Base-by-base conservation (phyloP, 30 jellyfish, hydroid and myxozoan species). In the Pelagia noctiluca region DNA sequence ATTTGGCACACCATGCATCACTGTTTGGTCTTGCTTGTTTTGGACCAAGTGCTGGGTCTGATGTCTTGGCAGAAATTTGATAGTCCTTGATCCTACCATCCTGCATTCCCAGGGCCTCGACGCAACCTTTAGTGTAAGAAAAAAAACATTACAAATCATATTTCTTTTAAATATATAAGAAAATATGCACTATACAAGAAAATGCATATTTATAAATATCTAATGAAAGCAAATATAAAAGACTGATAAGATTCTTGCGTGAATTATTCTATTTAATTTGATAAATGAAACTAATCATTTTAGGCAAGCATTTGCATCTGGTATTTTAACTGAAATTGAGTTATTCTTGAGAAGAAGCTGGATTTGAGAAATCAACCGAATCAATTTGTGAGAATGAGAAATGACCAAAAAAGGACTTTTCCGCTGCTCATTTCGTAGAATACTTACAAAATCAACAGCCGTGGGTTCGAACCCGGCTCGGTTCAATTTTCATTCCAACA, bases 1-100 rank as follows among this genome's bases (percentile, higher is more conserved):
- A 73, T 19, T 28, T 70, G 7, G 96, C 82, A 35, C 96, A 86
- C 96, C 96, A 86, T 1, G 84, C 96, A 61, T 86, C 96, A 0
- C 66, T 49, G 53, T 76, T 48, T 16, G 75, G 75, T 49, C 96
- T 77, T 54, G 96, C 96, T 28, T 76, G 23, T 35, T 61, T 76
- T 22, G 96, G 90, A 5, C 36, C 30, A 28, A 86, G 48, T 18
- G 71, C 90, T 28, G 76, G 75, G 48, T 86, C 78, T 28, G 90
- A 78, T 19, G 80, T 19, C 60, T 64, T 53, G 25, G 89, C 85
- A 19, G 69, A 61, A 22, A 86, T 35, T n/a, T 86, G 90, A 50
- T 86, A 63, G 32, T 34, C 75, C 52, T 65, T 76, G 26, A 86
- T 86, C 25, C 90, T 35, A 13, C 89, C 89, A 63, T 86, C 96